Evolutionary conservation across 2,113 vertebrate genomes (phyloP), one percentile per base, ranked within the genome.

Genomic region (Psophia crepitans): DNA sequence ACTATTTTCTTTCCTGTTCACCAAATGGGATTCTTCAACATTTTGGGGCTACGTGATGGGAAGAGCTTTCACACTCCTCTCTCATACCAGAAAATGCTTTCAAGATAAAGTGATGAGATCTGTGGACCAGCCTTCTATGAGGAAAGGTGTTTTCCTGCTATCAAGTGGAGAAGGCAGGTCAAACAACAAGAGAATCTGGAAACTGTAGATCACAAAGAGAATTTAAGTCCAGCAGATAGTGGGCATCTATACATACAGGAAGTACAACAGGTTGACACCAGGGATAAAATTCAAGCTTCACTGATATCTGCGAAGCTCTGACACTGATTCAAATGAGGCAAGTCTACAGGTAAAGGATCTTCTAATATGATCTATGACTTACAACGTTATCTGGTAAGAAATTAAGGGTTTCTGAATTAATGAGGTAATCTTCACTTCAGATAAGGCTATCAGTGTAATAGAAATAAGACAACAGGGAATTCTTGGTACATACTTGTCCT

Each of bases 401-500:
- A 82, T 33, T 1, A 78, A 13, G 3, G 1, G 48, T 73, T 93
- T 69, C n/a, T 88, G 56, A 88, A 78, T 49, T 81, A 78, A 92
- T 39, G 18, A 70, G 5, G 28, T 41, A 73, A 68, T 71, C 26
- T 71, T 65, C 13, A 88, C 37, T 83, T 90, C 20, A 66, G 32
- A 56, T 39, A 75, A 89, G 26, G 32, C 43, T 53, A 48, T 24
- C 4, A 57, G 68, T 22, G 7, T 58, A 82, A 77, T 3, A 94
- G 48, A 88, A 81, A 89, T 3, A 83, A 75, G 53, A 66, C 37
- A 75, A 9, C 12, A 85, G 33, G 21, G 78, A 68, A 54, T 61
- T 44, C 41, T 79, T 79, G 43, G 26, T 39, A 96, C 97, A 9
- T 97, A 99, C 99, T 98, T 99, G 99, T 49, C 99, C 99, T 56